Percentiles rank a stretch among this genome's conserved stretches.
Conservation (phyloP, 2,113 vertebrate genomes). For the Ptilonorhynchus violaceus region DNA sequence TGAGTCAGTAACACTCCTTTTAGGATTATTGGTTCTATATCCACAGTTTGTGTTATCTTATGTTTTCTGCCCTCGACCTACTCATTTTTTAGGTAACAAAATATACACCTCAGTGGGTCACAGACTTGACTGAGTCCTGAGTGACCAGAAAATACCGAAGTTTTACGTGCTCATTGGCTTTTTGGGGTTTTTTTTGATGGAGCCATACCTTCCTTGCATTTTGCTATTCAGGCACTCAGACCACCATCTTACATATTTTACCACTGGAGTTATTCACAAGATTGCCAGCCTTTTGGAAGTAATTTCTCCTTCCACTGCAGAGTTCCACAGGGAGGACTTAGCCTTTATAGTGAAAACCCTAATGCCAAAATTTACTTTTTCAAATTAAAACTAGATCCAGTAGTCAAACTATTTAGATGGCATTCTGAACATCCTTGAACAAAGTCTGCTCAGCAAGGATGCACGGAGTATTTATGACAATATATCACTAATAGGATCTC, state of each 20-base stretch:
- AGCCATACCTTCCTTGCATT: neutral
- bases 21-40: neutral
- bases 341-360: neutral
- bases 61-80: neutral
- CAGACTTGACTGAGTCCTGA: neutral
- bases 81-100: neutral
- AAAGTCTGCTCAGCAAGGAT: neutral
- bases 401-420: neutral
- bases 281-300: neutral
- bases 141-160: neutral
- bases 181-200: neutral
- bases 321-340: neutral
- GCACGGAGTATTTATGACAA: neutral
- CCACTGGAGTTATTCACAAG: neutral
- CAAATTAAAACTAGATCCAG: conserved; percentile 30
- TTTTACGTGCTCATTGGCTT: neutral
- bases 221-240: neutral
- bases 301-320: neutral
- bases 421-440: neutral
- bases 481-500: neutral
- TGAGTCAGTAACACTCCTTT: neutral
- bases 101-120: neutral
- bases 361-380: conserved; percentile 7
- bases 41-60: neutral
- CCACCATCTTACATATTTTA: neutral